Percentiles rank a stretch among this genome's conserved stretches.
Conservation (phyloP, 2,888 invertebrate species). For the Mythimna impura region DNA sequence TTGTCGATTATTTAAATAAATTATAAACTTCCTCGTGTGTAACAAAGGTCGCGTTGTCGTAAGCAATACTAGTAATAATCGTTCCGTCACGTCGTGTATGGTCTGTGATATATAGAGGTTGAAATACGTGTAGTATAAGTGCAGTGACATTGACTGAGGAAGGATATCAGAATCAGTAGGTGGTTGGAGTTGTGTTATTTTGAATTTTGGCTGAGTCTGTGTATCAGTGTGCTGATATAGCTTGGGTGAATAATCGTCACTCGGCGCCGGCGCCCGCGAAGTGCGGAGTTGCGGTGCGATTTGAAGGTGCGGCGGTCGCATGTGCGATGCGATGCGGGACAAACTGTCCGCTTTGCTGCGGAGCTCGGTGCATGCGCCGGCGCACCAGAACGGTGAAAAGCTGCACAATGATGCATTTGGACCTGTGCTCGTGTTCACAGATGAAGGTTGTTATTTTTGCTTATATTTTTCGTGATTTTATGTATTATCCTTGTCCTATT, state of each 20-base stretch:
- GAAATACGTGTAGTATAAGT: slow-evolving; percentile 41
- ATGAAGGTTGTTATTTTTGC: slow-evolving; percentile 76
- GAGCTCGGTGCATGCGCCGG: slow-evolving; percentile 79
- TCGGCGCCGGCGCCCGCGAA: slow-evolving; percentile 76
- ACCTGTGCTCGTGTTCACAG: slow-evolving; percentile 82
- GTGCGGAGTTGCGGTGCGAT: slow-evolving; percentile 50
- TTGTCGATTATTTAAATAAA: slow-evolving; percentile 46
- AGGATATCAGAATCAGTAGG: slow-evolving; percentile 62
- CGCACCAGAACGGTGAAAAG: slow-evolving; percentile 78
- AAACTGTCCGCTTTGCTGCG: slow-evolving; percentile 84
- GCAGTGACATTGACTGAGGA: slow-evolving; percentile 67
- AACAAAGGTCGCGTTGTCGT: slow-evolving; percentile 65
- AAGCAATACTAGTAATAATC: slow-evolving; percentile 60
- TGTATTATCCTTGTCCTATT: background rate
- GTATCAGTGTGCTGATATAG: slow-evolving; percentile 60
- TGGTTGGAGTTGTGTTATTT: slow-evolving; percentile 72
- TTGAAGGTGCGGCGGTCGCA: slow-evolving; percentile 67
- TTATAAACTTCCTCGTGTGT: slow-evolving; percentile 53
- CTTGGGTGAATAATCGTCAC: slow-evolving; percentile 70
- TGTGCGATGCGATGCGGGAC: slow-evolving; percentile 89
- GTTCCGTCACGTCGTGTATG: slow-evolving; percentile 50
- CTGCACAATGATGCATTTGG: slow-evolving; percentile 80
- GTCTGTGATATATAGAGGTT: slow-evolving; percentile 45
- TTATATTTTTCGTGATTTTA: background rate
- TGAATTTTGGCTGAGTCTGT: slow-evolving; percentile 66